Evolutionary conservation across 2,113 vertebrate species (phyloP).

Genomic region (Cyanistes caeruleus): DNA sequence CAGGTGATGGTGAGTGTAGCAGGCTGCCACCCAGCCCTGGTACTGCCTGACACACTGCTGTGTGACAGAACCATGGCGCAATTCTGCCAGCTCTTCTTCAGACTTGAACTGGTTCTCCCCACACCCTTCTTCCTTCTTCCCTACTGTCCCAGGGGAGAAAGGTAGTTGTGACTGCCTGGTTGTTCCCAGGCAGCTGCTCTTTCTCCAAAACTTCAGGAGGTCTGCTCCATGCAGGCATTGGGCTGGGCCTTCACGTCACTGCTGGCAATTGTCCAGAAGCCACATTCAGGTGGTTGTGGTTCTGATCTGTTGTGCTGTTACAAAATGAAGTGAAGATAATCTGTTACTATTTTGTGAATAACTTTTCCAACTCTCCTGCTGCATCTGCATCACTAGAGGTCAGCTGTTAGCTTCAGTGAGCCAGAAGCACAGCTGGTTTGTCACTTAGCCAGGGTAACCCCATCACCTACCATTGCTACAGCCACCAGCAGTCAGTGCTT

Average conservation of each 20-base stretch:
- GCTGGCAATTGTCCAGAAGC: neutral
- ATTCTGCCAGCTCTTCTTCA: slow-evolving; percentile 42
- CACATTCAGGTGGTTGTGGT: neutral
- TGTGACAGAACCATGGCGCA: neutral
- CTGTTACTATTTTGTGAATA: slow-evolving; percentile 6
- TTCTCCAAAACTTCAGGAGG: slow-evolving; percentile 7
- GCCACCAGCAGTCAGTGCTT: neutral
- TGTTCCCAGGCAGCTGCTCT: slow-evolving; percentile 7
- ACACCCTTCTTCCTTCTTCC: neutral
- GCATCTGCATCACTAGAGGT: slow-evolving; percentile 18
- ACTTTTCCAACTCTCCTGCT: neutral
- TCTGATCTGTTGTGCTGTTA: neutral
- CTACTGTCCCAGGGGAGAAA: slow-evolving; percentile 31
- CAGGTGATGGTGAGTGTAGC: neutral
- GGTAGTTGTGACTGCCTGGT: neutral
- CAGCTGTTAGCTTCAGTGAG: neutral
- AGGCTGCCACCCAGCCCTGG: slow-evolving; percentile 54
- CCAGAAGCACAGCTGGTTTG: slow-evolving; percentile 2
- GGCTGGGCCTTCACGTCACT: neutral
- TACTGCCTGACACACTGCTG: neutral
- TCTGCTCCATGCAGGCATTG: slow-evolving; percentile 1
- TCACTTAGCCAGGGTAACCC: neutral
- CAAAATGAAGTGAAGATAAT: slow-evolving; percentile 12
- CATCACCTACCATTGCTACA: neutral
- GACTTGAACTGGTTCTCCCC: slow-evolving; percentile 1